Percentiles rank a stretch among this genome's conserved stretches.
Evolutionary conservation across 2,888 invertebrate species (phyloP).

Genomic region (Harmothoe impar): DNA sequence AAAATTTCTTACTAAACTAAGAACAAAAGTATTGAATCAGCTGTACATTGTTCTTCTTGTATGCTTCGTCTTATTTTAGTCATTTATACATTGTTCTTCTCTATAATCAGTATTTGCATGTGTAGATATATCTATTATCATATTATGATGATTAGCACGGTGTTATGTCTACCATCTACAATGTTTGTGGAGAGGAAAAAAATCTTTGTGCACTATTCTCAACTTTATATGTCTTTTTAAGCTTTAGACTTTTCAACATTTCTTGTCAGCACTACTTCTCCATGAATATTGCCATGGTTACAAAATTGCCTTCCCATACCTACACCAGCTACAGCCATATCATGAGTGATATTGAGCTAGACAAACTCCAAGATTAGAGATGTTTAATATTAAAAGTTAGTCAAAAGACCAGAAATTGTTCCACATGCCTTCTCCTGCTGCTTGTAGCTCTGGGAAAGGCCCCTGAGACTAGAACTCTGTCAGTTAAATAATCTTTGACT

Average conservation of each 20-base stretch:
- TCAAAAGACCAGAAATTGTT: not conserved
- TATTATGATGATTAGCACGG: constrained; percentile 1
- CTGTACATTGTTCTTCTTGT: constrained; percentile 54
- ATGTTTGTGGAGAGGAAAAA: constrained; percentile 16
- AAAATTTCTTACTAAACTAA: not conserved
- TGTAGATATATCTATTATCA: constrained; percentile 23
- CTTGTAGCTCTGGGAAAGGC: constrained; percentile 50
- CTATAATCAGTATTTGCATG: constrained; percentile 16
- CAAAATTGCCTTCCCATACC: constrained; percentile 53
- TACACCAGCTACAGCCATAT: not conserved
- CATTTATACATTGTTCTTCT: constrained; percentile 23
- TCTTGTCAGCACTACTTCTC: not conserved
- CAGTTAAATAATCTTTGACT: not conserved
- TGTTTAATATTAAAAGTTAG: not conserved
- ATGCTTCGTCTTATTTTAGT: constrained; percentile 25
- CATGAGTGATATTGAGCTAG: too few species aligned
- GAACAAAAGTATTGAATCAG: not conserved
- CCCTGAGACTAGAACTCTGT: constrained; percentile 2
- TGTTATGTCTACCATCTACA: constrained; percentile 15
- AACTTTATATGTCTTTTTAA: not conserved
- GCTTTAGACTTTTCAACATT: constrained; percentile 20
- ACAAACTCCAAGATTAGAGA: not conserved
- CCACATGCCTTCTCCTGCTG: constrained; percentile 25
- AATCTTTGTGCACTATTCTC: not conserved
- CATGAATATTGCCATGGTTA: constrained; percentile 47